A percentile compares a stretch with the other conserved stretches of the same genome.
These are phyloP conservation scores for Collichthys lucidus DNA, from an alignment of 2,113 vertebrate genomes.

Conservation along the genomic window DNA sequence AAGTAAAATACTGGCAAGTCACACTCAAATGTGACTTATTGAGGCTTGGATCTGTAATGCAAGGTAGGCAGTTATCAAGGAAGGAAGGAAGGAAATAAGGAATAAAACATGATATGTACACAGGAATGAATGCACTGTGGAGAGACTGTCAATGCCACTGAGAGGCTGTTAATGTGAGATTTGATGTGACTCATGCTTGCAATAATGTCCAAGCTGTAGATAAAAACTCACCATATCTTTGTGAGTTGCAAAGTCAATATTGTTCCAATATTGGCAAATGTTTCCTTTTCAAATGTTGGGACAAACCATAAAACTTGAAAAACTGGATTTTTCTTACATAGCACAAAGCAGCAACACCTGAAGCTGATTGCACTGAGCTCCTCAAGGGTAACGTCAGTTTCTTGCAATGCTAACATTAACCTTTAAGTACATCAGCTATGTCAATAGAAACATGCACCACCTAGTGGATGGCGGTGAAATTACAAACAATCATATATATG, in stretches of 20 bases:
- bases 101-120: neutral
- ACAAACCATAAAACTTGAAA: neutral
- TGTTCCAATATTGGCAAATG: neutral
- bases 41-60: neutral
- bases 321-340: too few relatives aligned
- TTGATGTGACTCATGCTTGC: neutral
- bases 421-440: neutral
- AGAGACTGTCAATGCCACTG: neutral
- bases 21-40: neutral
- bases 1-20: neutral
- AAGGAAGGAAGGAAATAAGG: too few relatives aligned
- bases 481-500: neutral
- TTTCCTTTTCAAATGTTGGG: neutral
- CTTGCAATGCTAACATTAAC: too few relatives aligned
- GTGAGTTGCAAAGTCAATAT: too few relatives aligned
- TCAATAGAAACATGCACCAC: neutral
- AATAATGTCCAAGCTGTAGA: neutral
- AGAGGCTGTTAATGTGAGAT: neutral
- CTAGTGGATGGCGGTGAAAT: neutral
- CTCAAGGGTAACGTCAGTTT: too few relatives aligned
- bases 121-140: too few relatives aligned
- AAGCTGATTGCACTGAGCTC: neutral
- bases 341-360: neutral
- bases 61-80: neutral
- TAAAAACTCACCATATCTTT: neutral